Percentiles rank a stretch among this genome's conserved stretches.
phyloP scores from a whole-genome alignment of 2,797 vertebrate species.

The Sebastes nivosus region DNA sequence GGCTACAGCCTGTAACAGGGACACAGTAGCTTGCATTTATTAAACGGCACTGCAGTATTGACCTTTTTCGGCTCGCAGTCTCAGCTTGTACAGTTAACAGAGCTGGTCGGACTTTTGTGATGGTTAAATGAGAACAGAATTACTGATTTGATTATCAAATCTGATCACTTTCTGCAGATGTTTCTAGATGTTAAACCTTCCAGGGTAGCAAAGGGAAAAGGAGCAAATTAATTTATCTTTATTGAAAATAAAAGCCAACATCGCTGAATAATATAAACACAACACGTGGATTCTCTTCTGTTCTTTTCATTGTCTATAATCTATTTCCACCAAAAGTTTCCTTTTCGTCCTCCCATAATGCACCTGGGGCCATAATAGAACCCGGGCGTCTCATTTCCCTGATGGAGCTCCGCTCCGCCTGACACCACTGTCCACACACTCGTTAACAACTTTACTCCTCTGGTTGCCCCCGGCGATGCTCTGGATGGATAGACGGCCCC shows the following conservation, averaged over 20 bases:
- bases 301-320: constrained; percentile 47
- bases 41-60: neutral
- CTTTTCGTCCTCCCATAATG: constrained; percentile 73
- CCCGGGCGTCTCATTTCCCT: constrained; percentile 80
- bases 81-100: neutral
- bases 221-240: neutral
- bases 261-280: constrained; percentile 19
- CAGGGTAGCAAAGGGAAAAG: neutral
- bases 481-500: constrained; percentile 70
- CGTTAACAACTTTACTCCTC: constrained; percentile 82
- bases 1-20: too few species aligned
- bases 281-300: neutral
- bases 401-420: constrained; percentile 77
- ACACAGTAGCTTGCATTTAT: neutral
- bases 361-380: constrained; percentile 80
- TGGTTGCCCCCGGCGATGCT: constrained; percentile 65
- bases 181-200: neutral
- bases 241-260: neutral
- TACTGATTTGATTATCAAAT: neutral
- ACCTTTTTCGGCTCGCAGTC: neutral
- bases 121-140: neutral
- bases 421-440: constrained; percentile 81
- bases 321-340: constrained; percentile 71
- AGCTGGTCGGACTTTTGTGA: neutral
- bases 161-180: neutral